Evolutionary conservation across 2,113 vertebrate genomes (phyloP).

Genomic region (Colossoma macropomum): DNA sequence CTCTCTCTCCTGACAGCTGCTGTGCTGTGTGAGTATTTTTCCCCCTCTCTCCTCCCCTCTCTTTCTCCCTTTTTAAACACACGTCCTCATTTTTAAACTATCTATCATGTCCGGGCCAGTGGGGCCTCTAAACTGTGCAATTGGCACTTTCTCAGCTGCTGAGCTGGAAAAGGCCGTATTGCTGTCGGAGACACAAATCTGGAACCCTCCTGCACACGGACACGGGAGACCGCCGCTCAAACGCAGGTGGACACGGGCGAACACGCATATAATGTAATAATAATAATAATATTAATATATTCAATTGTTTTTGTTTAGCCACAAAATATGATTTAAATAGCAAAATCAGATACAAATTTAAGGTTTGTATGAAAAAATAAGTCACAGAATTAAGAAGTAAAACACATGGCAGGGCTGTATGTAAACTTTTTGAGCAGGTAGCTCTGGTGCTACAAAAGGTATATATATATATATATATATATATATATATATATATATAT

Average conservation of each 20-base stretch:
- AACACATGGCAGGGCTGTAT: too few relatives aligned
- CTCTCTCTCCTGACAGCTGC: slow-evolving; percentile 25
- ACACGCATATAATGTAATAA: slow-evolving; percentile 1
- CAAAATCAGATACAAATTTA: too few relatives aligned
- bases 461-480: too few relatives aligned
- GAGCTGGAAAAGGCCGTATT: slow-evolving; percentile 80
- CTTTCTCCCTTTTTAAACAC: slow-evolving; percentile 73
- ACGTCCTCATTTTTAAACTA: slow-evolving; percentile 85
- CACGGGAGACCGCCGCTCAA: slow-evolving; percentile 12
- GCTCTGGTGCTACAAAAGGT: too few relatives aligned
- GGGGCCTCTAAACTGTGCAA: slow-evolving; percentile 85
- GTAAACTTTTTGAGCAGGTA: too few relatives aligned
- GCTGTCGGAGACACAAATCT: slow-evolving; percentile 74
- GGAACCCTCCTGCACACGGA: slow-evolving; percentile 55
- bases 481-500: too few relatives aligned
- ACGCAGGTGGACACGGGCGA: slow-evolving; percentile 45
- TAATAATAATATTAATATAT: too few relatives aligned
- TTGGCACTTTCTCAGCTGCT: slow-evolving; percentile 87
- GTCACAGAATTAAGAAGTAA: too few relatives aligned
- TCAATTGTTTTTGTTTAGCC: too few relatives aligned
- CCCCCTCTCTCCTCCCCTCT: slow-evolving; percentile 38
- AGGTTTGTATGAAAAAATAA: too few relatives aligned
- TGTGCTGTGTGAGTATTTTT: slow-evolving; percentile 36
- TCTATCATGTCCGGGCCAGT: slow-evolving; percentile 84
- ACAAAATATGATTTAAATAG: too few relatives aligned